phyloP scores from a whole-genome alignment of 2,797 vertebrate genomes.

The Dipus sagitta region DNA sequence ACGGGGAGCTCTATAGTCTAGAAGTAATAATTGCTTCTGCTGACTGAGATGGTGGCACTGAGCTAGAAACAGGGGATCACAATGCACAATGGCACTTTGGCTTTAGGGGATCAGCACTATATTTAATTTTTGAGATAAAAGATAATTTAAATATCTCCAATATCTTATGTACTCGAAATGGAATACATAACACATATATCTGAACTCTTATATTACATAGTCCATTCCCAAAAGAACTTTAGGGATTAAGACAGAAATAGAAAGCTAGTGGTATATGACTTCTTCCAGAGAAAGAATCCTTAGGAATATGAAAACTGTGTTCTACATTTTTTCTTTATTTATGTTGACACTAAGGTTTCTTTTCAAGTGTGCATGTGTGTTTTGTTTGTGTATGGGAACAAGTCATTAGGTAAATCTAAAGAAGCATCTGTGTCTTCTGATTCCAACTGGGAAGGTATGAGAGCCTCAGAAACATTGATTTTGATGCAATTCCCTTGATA shows the following conservation, averaged over 20 bases:
- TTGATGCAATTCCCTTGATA: background rate
- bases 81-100: background rate
- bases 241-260: background rate
- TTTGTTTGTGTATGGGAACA: background rate
- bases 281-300: background rate
- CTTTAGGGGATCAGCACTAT: background rate
- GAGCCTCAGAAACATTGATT: background rate
- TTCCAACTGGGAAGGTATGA: background rate
- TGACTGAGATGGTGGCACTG: background rate
- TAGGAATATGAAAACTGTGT: background rate
- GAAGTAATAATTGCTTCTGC: background rate
- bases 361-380: background rate
- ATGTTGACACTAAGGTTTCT: background rate
- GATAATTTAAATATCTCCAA: background rate
- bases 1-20: background rate
- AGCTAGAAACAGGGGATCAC: background rate
- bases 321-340: background rate
- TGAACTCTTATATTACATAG: background rate
- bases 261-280: background rate
- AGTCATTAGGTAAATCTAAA: background rate
- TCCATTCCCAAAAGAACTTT: background rate
- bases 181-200: background rate
- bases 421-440: background rate
- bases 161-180: background rate
- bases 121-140: slow-evolving; percentile 9